Evolutionary conservation across 2,113 vertebrate genomes (phyloP).

Genomic region (Albula glossodonta): DNA sequence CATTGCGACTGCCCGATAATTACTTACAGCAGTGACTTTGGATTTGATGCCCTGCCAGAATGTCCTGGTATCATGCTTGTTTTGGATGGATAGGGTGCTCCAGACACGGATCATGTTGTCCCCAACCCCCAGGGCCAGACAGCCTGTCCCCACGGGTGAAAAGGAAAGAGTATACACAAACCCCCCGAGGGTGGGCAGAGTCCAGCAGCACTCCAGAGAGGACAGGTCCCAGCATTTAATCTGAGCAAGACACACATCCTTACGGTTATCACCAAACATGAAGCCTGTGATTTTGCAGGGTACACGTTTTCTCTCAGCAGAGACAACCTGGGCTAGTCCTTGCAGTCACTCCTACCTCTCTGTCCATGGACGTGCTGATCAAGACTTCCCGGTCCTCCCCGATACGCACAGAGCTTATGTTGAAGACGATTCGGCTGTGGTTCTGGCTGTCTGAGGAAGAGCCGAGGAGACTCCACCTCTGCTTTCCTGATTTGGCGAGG

Average conservation of each 20-base stretch:
- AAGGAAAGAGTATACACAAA: slow-evolving; percentile 87
- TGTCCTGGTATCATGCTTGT: slow-evolving; percentile 80
- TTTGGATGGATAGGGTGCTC: slow-evolving; percentile 85
- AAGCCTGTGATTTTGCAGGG: background rate
- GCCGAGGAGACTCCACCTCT: slow-evolving; percentile 81
- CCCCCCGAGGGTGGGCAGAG: slow-evolving; percentile 87
- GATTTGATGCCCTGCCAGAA: slow-evolving; percentile 96
- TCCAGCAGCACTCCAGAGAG: slow-evolving; percentile 87
- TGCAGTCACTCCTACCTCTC: slow-evolving; percentile 43
- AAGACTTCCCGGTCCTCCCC: slow-evolving; percentile 76
- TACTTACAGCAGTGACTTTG: slow-evolving; percentile 92
- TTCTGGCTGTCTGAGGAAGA: slow-evolving; percentile 84
- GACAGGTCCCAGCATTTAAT: slow-evolving; percentile 92
- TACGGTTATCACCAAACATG: background rate
- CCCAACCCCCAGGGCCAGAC: slow-evolving; percentile 86
- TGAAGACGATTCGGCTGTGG: slow-evolving; percentile 92
- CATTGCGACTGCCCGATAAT: background rate
- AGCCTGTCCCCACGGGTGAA: slow-evolving; percentile 84
- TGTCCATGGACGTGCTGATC: slow-evolving; percentile 94
- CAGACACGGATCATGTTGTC: slow-evolving; percentile 94
- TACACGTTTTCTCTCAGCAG: background rate
- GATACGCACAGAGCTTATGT: slow-evolving; percentile 73
- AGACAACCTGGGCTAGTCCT: background rate
- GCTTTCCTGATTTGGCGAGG: slow-evolving; percentile 78
- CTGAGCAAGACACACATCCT: slow-evolving; percentile 57